These are phyloP conservation scores for Crotophaga sulcirostris DNA, from an alignment of 2,113 vertebrate genomes.

Conservation along the genomic window DNA sequence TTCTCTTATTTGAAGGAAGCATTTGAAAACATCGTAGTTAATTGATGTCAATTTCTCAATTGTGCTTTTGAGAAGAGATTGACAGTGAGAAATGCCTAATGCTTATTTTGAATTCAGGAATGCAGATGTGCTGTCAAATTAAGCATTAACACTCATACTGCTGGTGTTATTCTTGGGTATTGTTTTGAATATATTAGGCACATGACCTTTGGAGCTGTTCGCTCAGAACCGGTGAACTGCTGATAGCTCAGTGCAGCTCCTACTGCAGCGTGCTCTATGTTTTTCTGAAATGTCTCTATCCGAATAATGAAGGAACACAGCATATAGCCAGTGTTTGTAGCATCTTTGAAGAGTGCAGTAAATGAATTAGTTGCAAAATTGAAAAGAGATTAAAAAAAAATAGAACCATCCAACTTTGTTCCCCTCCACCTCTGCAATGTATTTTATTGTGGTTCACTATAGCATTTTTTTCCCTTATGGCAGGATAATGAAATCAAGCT, in stretches of 20 bases:
- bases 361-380: neutral
- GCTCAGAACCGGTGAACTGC: neutral
- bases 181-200: slow-evolving; percentile 29
- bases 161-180: slow-evolving; percentile 15
- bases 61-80: slow-evolving; percentile 50
- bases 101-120: slow-evolving; percentile 49
- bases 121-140: slow-evolving; percentile 62
- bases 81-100: slow-evolving; percentile 44
- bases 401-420: neutral
- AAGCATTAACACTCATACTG: slow-evolving; percentile 19
- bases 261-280: neutral
- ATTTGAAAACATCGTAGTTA: slow-evolving; percentile 51
- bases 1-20: slow-evolving; percentile 46
- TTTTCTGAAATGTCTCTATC: neutral
- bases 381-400: neutral
- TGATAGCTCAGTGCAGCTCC: neutral
- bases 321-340: neutral
- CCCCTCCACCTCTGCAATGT: neutral
- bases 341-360: neutral
- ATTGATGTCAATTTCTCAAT: slow-evolving; percentile 62
- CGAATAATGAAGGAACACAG: neutral
- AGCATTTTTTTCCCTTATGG: neutral
- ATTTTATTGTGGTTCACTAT: neutral
- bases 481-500: neutral
- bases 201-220: slow-evolving; percentile 23